These are phyloP conservation scores for Venturia canescens DNA, from an alignment of 1,140 invertebrate species.

Conservation along the genomic window DNA sequence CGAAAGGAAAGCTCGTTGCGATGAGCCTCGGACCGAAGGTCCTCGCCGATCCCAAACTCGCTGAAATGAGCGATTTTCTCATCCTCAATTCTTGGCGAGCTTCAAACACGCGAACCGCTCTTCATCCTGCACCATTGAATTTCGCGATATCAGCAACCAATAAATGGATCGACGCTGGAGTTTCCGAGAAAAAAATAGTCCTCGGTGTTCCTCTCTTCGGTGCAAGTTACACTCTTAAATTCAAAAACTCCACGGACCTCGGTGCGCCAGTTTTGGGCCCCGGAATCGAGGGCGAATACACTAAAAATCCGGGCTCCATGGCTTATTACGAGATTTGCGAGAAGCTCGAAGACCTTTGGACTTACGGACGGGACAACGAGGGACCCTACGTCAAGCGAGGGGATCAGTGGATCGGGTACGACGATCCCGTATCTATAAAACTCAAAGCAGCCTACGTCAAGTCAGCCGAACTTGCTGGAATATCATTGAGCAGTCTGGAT, in stretches of 20 bases:
- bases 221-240: slow-evolving; percentile 78
- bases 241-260: slow-evolving; percentile 67
- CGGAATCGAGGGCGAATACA: slow-evolving; percentile 81
- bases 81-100: slow-evolving; percentile 71
- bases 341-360: slow-evolving; percentile 81
- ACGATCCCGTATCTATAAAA: slow-evolving; percentile 82
- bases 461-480: slow-evolving; percentile 81
- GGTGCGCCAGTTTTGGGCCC: slow-evolving; percentile 71
- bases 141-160: slow-evolving; percentile 58
- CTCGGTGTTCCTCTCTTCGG: slow-evolving; percentile 82
- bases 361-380: slow-evolving; percentile 80
- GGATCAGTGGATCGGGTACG: slow-evolving; percentile 91
- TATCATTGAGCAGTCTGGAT: slow-evolving; percentile 83
- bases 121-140: slow-evolving; percentile 66
- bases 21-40: slow-evolving; percentile 63
- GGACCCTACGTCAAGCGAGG: slow-evolving; percentile 85
- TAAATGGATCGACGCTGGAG: slow-evolving; percentile 69
- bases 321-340: slow-evolving; percentile 85
- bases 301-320: slow-evolving; percentile 81
- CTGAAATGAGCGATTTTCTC: slow-evolving; percentile 62
- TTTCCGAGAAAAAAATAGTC: slow-evolving; percentile 78
- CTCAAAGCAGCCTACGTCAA: slow-evolving; percentile 84
- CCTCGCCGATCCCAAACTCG: slow-evolving; percentile 62
- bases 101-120: slow-evolving; percentile 55
- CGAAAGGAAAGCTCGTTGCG: slow-evolving; percentile 60